phyloP scores from a whole-genome alignment of 37 sponge, comb jelly and placozoan genomes.

The Beroe ovata region DNA sequence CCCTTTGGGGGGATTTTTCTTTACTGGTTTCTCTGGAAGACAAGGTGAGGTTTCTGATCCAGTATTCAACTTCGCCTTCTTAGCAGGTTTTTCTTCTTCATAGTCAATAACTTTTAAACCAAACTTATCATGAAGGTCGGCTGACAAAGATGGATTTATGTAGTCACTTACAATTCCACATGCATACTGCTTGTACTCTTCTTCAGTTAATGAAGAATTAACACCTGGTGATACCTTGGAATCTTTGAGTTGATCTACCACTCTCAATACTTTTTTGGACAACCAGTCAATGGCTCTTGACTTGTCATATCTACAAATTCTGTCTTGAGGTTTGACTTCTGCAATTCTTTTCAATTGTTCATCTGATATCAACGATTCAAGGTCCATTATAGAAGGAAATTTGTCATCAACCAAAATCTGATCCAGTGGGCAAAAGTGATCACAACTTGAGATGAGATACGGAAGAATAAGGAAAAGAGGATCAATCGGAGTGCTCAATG shows the following conservation, averaged over 20 bases:
- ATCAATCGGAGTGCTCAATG: not conserved
- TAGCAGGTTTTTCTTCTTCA: constrained; percentile 53
- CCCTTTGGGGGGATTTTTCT: not conserved
- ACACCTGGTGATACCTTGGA: not conserved
- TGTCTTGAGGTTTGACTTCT: not conserved
- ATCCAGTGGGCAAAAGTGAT: not conserved
- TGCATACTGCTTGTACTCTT: constrained; percentile 26
- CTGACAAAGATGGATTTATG: constrained; percentile 5
- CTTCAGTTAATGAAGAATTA: constrained; percentile 2
- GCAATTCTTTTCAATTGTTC: not conserved
- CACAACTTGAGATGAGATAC: not conserved
- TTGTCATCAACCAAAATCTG: constrained; percentile 58
- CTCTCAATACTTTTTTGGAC: not conserved
- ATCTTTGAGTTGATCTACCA: not conserved
- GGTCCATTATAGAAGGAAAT: constrained; percentile 1
- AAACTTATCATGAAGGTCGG: constrained; percentile 28
- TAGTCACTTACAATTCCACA: constrained; percentile 46
- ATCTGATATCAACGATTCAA: constrained; percentile 4
- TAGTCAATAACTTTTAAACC: not conserved
- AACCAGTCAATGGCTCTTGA: constrained; percentile 23
- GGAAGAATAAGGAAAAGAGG: constrained; percentile 17
- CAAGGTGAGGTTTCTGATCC: not conserved
- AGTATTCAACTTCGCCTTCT: not conserved
- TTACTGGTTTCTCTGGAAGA: not conserved
- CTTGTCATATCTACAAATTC: constrained; percentile 8